Base-by-base conservation (phyloP, 2,797 vertebrate species). In the Nannoperca obscura region DNA sequence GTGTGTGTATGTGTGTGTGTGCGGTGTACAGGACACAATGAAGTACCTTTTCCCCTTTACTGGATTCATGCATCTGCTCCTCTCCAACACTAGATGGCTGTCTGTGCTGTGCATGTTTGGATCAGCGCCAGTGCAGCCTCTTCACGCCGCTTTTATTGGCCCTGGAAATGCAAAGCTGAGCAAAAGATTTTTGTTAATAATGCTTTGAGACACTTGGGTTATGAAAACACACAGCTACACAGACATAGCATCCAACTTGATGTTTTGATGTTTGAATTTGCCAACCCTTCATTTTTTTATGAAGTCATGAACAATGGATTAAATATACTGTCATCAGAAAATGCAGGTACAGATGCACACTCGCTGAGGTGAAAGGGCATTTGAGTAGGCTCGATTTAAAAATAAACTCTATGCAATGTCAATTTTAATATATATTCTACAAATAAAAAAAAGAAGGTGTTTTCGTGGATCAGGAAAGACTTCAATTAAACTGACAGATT, bases 221-320 rank as follows among this genome's bases (percentile, higher is more conserved):
- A 94, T 93, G 90, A 95, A 93, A 94, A 93, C 91, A 94, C 92
- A 94, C 92, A 91, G 84, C 82, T 89, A 87, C 92, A 92, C 92
- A 94, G 91, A 93, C 92, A 90, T 76, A 88, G 86, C 89, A 80
- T 87, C 85, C 88, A 88, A 90, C 90, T 89, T 93, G 86, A 92
- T 89, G 90, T 94, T 93, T 95, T 95, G 94, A 95, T 92, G 92
- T 94, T 91, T 91, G 90, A 93, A 93, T 92, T 93, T 93, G 89
- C 79, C 85, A 87, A 67, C 85, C 86, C 63, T 93, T 90, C 74
- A 74, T 49, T 89, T 89, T 92, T 70, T 86, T 86, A 83, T 78
- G 74, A 88, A 90, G 87, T 89, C 91, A 88, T 50, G 82, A 94
- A 90, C 84, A 75, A 84, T 80, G 85, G 86, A 93, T 92, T 91